Base-by-base conservation (phyloP, 2,113 vertebrate genomes). In the Xiphias gladius region DNA sequence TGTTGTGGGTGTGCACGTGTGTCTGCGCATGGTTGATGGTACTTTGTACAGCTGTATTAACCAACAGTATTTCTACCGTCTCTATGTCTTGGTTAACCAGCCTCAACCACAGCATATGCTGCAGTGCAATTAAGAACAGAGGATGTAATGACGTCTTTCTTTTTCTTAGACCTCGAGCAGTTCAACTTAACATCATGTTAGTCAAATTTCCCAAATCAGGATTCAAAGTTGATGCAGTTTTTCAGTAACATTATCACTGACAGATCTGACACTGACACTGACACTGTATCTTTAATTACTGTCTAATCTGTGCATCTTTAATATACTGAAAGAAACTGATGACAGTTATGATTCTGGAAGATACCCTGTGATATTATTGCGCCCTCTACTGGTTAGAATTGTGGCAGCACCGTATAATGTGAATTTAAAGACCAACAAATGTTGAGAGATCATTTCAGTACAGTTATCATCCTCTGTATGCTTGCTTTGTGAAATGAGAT, bases 331-430 rank as follows among this genome's bases (percentile, higher is more conserved):
- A 46, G 17, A 24, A 28, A 59, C 0, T 55, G 24, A 24, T 16
- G 20, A 54, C 57, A 43, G 7, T 54, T 50, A 6, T 41, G 17
- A 65, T 48, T 55, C 26, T 59, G 24, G 0, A 63, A 19, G 7
- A 57, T 19, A 12, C 8, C 57, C 20, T 48, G 73, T 89, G 79
- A 89, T 83, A 55, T 79, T 64, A 41, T 62, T 73, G 57, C 30
- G 46, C 91, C 88, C 89, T 84, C 93, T 92, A 55, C 83, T 91
- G 93, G 89, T 57, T 55, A 30, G 13, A 71, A 68, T 19, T 66
- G 20, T 16, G 58, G 58, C 24, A 66, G 19, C 80, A 85, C 14
- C 20, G 67, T 28, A 24, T 9, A 43, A n/a, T 64, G 1, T 46
- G 61, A 76, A 73, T 65, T 54, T 26, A 48, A 62, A 62, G 11